Conservation (phyloP, 2,888 invertebrate species). For the Tachystola acroxantha region DNA sequence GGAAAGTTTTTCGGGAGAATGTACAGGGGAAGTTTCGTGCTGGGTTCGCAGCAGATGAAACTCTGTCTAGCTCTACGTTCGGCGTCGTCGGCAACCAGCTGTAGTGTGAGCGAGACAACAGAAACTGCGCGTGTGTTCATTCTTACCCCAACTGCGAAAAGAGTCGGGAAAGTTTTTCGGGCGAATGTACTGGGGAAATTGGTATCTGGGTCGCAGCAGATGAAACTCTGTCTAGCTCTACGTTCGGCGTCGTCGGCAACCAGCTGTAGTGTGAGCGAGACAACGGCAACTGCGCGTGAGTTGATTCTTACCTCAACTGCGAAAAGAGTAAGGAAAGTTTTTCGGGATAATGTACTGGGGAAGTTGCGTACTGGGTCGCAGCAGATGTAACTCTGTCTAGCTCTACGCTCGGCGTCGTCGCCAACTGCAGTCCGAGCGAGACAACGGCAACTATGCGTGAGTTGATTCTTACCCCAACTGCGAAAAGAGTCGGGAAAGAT, state of each 20-base stretch:
- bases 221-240: no score
- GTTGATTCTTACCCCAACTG: slow-evolving; percentile 35
- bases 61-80: no score
- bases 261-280: slow-evolving; percentile 92
- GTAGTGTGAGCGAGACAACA: slow-evolving; percentile 93
- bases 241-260: slow-evolving; percentile 86
- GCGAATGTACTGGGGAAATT: not conserved
- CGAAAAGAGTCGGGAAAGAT: not conserved
- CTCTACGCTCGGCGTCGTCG: slow-evolving; percentile 87
- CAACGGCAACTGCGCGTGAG: slow-evolving; percentile 91
- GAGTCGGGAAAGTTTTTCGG: not conserved
- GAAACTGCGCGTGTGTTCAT: slow-evolving; percentile 89
- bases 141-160: not conserved
- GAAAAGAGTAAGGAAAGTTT: not conserved
- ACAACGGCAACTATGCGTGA: slow-evolving; percentile 91
- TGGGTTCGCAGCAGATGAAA: slow-evolving; percentile 90
- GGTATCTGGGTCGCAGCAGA: no score
- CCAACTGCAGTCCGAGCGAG: slow-evolving; percentile 90
- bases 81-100: slow-evolving; percentile 86
- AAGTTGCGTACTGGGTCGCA: no score
- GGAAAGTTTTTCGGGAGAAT: not conserved
- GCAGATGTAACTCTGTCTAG: no score
- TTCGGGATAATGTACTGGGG: not conserved
- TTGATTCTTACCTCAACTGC: slow-evolving; percentile 16
- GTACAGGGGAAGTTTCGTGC: no score